Conservation (phyloP, 2,888 invertebrate genomes). For the Laothoe populi region DNA sequence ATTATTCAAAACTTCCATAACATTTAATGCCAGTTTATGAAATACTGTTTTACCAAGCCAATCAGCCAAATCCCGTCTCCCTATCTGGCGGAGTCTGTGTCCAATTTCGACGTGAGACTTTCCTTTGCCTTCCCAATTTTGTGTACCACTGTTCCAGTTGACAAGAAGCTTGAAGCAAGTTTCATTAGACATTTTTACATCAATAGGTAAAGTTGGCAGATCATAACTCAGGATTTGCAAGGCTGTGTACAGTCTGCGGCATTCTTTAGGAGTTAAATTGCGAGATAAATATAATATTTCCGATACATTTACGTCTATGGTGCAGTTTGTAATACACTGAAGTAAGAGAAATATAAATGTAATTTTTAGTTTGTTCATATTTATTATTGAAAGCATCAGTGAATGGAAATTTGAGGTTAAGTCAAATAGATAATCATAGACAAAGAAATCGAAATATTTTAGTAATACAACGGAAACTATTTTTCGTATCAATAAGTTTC, state of each 20-base stretch:
- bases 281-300: constrained; percentile 80
- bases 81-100: constrained; percentile 84
- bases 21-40: constrained; percentile 78
- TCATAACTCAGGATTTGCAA: constrained; percentile 75
- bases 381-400: background rate
- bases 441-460: background rate
- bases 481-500: background rate
- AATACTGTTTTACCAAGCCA: constrained; percentile 86
- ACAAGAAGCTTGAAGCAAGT: constrained; percentile 84
- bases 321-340: constrained; percentile 39
- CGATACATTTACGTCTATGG: constrained; percentile 58
- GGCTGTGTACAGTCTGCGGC: constrained; percentile 83
- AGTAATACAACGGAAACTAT: background rate
- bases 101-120: constrained; percentile 83
- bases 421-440: constrained; percentile 8
- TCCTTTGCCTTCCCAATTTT: constrained; percentile 77
- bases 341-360: background rate
- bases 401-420: too few species aligned
- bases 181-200: constrained; percentile 74
- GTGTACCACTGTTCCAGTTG: constrained; percentile 81
- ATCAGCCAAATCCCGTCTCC: constrained; percentile 82
- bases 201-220: constrained; percentile 47
- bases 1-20: constrained; percentile 57
- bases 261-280: constrained; percentile 83
- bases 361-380: background rate